Evolutionary conservation across 2,888 invertebrate species (phyloP), one percentile per base, ranked within the genome.

Genomic region (Drosophila niveifrons): DNA sequence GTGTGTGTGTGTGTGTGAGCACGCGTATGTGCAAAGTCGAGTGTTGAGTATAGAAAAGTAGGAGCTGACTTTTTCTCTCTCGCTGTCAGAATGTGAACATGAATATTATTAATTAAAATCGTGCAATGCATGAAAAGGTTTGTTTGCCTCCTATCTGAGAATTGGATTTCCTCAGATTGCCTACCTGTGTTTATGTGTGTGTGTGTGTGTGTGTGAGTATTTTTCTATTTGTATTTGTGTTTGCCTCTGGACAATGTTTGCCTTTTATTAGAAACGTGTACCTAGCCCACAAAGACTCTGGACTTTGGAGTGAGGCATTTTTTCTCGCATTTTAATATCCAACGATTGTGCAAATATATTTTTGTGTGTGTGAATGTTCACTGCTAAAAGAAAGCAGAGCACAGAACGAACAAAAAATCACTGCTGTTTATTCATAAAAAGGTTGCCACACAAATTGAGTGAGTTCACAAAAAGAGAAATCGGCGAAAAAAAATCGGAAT

Each of bases 101-200:
- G 85, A 75, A 85, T 75, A 78, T 79, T 89, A 85, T 89, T 90
- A 89, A 89, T 89, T 89, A 89, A 89, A 90, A 88, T 86, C 88
- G 90, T 89, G 89, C 86, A 74, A 70, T 78, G 88, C 79, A 88
- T 88, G 70, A 80, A 82, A 87, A 70, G 77, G 78, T 75, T 80
- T 72, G 72, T 78, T 85, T 78, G 73, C 72, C 61, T 58, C 52
- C 65, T 46, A 66, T 64, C 72, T 66, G 43, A 51, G 51, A 55
- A 72, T 57, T 66, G 51, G 67, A 72, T 72, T 76, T 65, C 50
- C 63, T 59, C 11, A 46, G 56, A 59, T 75, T 70, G 23, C 23
- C 51, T 31, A 57, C 36, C 34, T 46, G 13, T 55, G 10, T 46
- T 50, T 50, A n/a, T n/a, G 51, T 13, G 17, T 41, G 7, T 31